Percentiles rank a stretch among this genome's conserved stretches.
Evolutionary conservation across 1,140 invertebrate genomes (phyloP).

Genomic region (Drosophila seguyi): DNA sequence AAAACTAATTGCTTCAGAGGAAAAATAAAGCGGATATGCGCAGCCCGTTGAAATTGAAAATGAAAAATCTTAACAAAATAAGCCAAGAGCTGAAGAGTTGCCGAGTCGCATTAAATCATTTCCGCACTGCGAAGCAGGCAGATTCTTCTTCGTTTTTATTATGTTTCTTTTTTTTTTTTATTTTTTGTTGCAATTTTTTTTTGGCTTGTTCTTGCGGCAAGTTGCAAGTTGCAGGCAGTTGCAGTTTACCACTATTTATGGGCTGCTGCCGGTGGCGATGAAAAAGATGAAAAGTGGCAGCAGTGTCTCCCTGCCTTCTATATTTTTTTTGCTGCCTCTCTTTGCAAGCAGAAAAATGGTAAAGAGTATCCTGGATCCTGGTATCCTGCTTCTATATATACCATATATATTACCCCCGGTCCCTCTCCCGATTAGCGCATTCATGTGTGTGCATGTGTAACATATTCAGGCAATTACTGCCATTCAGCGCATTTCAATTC

Average conservation of each 20-base stretch:
- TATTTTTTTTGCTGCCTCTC: conserved; percentile 32
- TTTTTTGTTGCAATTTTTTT: conserved; percentile 6
- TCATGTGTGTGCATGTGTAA: conserved; percentile 80
- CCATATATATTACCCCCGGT: background rate
- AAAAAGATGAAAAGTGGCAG: conserved; percentile 63
- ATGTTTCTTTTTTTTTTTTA: conserved; percentile 3
- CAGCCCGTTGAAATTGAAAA: conserved; percentile 39
- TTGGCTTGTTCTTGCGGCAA: conserved; percentile 37
- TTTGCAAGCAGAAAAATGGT: conserved; percentile 66
- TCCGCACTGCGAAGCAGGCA: conserved; percentile 76
- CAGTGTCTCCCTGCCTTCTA: conserved; percentile 36
- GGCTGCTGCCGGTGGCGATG: conserved; percentile 27
- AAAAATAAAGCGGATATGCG: conserved; percentile 51
- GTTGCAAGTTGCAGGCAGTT: conserved; percentile 52
- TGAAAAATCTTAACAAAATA: conserved; percentile 80
- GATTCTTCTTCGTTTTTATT: conserved; percentile 25
- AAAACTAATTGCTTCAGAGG: conserved; percentile 77
- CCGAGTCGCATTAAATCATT: conserved; percentile 81
- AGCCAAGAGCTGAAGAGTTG: conserved; percentile 73
- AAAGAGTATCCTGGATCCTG: conserved; percentile 30
- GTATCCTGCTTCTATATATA: conserved; percentile 21
- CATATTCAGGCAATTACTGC: conserved; percentile 83
- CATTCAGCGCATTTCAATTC: conserved; percentile 83
- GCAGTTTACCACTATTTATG: conserved; percentile 78
- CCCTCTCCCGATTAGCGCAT: conserved; percentile 54